Evolutionary conservation across 1,140 invertebrate species (phyloP).

Genomic region (Dendrolimus kikuchii): DNA sequence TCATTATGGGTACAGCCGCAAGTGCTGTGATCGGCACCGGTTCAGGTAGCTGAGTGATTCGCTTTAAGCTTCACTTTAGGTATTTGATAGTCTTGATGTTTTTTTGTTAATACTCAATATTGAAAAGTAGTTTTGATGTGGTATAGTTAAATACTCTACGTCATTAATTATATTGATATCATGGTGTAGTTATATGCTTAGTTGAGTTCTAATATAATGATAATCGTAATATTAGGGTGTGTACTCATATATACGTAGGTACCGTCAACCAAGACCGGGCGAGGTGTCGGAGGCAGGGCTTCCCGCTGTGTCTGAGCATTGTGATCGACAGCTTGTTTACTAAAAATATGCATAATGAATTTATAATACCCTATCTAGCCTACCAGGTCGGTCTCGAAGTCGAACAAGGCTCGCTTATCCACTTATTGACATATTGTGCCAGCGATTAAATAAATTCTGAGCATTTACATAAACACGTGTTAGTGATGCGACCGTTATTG

Average conservation of each 20-base stretch:
- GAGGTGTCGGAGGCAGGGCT: conserved; percentile 53
- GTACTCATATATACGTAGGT: conserved; percentile 16
- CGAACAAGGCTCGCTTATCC: conserved; percentile 9
- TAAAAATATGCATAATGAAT: conserved; percentile 73
- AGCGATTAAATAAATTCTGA: too few species aligned
- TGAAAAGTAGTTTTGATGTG: conserved; percentile 48
- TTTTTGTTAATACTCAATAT: conserved; percentile 52
- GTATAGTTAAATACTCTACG: conserved; percentile 56
- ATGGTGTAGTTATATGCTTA: conserved; percentile 23
- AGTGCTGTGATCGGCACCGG: conserved; percentile 50
- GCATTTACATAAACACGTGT: too few species aligned
- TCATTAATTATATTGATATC: conserved; percentile 32
- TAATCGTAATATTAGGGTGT: conserved; percentile 36
- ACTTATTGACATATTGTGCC: conserved; percentile 11
- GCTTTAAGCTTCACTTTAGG: conserved; percentile 60
- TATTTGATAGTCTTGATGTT: conserved; percentile 56
- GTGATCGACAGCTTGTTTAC: conserved; percentile 72
- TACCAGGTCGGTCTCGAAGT: conserved; percentile 23
- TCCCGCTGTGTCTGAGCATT: conserved; percentile 58
- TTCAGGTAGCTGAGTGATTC: conserved; percentile 60
- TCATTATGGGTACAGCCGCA: conserved; percentile 52
- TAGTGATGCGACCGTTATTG: too few species aligned
- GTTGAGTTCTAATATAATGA: conserved; percentile 13
- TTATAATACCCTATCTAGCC: conserved; percentile 59
- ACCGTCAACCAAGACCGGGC: conserved; percentile 25